These are phyloP conservation scores for Phasia obesa DNA, from an alignment of 2,888 invertebrate species.

Conservation along the genomic window DNA sequence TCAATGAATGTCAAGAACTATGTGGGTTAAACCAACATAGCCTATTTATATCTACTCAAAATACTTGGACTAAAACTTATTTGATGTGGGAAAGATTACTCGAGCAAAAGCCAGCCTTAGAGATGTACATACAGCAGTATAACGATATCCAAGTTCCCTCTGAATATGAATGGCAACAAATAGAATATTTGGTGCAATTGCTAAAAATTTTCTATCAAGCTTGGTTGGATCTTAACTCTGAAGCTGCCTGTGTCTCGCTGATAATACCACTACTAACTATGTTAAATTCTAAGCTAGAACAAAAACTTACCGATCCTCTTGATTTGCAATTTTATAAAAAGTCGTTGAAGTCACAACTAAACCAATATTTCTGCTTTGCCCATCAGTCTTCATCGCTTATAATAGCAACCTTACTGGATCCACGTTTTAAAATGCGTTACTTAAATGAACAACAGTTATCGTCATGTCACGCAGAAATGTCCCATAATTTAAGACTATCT, in stretches of 20 bases:
- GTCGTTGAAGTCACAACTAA: conserved; percentile 45
- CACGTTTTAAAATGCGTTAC: conserved; percentile 68
- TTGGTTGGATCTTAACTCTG: conserved; percentile 65
- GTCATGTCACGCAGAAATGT: conserved; percentile 65
- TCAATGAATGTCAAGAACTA: conserved; percentile 58
- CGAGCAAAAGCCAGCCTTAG: conserved; percentile 55
- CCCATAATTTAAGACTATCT: conserved; percentile 61
- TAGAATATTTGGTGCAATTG: conserved; percentile 50
- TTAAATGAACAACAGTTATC: conserved; percentile 64
- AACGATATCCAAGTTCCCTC: conserved; percentile 59
- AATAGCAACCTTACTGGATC: conserved; percentile 64
- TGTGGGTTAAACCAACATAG: conserved; percentile 56
- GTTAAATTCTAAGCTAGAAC: conserved; percentile 64
- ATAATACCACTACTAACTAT: conserved; percentile 61
- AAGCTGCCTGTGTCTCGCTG: conserved; percentile 59
- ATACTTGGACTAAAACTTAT: conserved; percentile 58
- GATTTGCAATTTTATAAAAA: conserved; percentile 62
- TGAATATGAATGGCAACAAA: conserved; percentile 62
- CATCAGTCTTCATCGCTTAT: conserved; percentile 62
- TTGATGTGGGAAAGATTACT: conserved; percentile 60
- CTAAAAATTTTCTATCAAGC: conserved; percentile 65
- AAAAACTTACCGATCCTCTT: conserved; percentile 39
- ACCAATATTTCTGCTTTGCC: conserved; percentile 54
- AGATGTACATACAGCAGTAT: conserved; percentile 61
- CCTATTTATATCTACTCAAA: conserved; percentile 1